Percentiles rank a stretch among this genome's conserved stretches.
Conservation (phyloP, 2,888 invertebrate species). For the Pandemis heparana region DNA sequence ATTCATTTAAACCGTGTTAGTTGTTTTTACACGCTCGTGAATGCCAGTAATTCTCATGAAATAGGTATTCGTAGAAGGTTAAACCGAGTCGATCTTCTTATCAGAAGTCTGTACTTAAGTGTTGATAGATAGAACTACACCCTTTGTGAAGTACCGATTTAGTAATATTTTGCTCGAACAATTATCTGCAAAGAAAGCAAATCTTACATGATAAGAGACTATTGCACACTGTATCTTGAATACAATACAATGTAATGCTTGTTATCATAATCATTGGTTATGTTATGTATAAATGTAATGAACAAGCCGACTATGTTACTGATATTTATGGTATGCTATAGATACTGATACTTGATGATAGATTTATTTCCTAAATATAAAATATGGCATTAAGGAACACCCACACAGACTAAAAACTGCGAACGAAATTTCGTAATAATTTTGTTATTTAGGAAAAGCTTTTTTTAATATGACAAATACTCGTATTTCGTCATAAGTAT, state of each 20-base stretch:
- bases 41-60: background rate
- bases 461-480: too few species aligned
- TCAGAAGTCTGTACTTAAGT: background rate
- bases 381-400: background rate
- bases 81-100: background rate
- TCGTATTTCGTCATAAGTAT: too few species aligned
- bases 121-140: background rate
- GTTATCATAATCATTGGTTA: background rate
- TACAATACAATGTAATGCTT: background rate
- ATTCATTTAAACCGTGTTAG: background rate
- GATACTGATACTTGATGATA: background rate
- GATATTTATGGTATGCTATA: background rate
- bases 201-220: slow-evolving; percentile 1
- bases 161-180: background rate
- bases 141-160: background rate
- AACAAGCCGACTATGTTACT: background rate
- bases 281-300: background rate
- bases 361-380: background rate
- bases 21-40: background rate
- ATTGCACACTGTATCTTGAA: background rate
- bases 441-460: too few species aligned
- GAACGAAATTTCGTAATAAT: too few species aligned
- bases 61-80: background rate
- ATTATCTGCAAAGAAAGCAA: slow-evolving; percentile 3
- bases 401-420: too few species aligned